A percentile compares a stretch with the other conserved stretches of the same genome.
phyloP scores from a whole-genome alignment of 2,888 invertebrate genomes.

The Drosophila conformis region DNA sequence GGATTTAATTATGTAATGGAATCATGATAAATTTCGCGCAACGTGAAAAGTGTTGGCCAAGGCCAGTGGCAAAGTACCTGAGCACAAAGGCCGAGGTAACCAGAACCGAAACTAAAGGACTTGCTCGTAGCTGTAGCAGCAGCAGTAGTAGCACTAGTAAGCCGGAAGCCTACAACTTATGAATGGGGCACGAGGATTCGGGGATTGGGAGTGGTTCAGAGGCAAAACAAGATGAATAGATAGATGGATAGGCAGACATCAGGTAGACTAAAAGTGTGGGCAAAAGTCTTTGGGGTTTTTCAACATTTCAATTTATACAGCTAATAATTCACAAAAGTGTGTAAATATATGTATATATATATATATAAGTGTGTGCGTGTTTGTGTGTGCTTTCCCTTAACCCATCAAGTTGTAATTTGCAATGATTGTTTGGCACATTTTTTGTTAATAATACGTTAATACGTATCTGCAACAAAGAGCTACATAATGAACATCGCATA shows the following conservation, averaged over 20 bases:
- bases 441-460: conserved; percentile 4
- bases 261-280: conserved; percentile 37
- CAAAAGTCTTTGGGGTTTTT: conserved; percentile 30
- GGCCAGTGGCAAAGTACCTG: conserved; percentile 56
- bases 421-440: background rate
- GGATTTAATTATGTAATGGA: conserved; percentile 84
- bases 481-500: background rate
- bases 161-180: conserved; percentile 10
- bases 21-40: conserved; percentile 82
- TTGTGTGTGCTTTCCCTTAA: background rate
- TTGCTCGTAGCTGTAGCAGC: conserved; percentile 2
- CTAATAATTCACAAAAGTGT: conserved; percentile 28
- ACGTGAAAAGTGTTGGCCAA: conserved; percentile 78
- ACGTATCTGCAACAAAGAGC: background rate
- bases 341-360: too few species aligned
- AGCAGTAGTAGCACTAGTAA: conserved; percentile 14
- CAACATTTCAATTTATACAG: conserved; percentile 31
- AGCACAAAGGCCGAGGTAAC: conserved; percentile 54
- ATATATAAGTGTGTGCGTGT: background rate
- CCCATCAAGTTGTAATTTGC: conserved; percentile 7
- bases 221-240: conserved; percentile 38
- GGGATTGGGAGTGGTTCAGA: background rate
- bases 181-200: background rate
- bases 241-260: conserved; percentile 44
- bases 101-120: conserved; percentile 43